Evolutionary conservation across 2,797 vertebrate species (phyloP).

Genomic region (Craterocephalus amniculus): DNA sequence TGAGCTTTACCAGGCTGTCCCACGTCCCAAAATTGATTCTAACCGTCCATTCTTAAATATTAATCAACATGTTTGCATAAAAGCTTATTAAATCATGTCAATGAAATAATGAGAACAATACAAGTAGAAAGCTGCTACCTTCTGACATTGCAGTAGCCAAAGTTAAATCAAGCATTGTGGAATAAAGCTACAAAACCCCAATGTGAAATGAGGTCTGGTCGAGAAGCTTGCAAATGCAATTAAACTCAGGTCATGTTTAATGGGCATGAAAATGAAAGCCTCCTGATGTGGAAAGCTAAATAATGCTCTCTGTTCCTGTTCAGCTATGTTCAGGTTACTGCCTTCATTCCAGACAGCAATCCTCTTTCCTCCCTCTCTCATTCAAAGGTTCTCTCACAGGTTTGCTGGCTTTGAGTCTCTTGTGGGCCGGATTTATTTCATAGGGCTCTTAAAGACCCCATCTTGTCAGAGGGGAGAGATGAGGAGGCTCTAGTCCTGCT

Average conservation of each 20-base stretch:
- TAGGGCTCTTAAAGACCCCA: constrained; percentile 22
- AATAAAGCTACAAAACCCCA: constrained; percentile 46
- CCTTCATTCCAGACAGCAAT: constrained; percentile 36
- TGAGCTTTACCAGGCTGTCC: constrained; percentile 1
- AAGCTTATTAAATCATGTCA: constrained; percentile 18
- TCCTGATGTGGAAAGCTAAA: constrained; percentile 63
- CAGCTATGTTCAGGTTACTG: constrained; percentile 55
- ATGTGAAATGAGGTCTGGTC: constrained; percentile 65
- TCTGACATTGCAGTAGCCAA: constrained; percentile 28
- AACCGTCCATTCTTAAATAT: background rate
- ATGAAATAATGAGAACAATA: constrained; percentile 29
- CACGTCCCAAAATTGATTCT: background rate
- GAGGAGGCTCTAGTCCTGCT: constrained; percentile 6
- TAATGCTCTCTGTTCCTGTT: constrained; percentile 52
- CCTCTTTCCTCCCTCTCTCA: constrained; percentile 3
- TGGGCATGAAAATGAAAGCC: constrained; percentile 72
- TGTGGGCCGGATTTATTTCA: constrained; percentile 44
- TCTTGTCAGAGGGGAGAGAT: constrained; percentile 23
- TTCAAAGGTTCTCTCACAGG: constrained; percentile 39
- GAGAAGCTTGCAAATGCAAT: constrained; percentile 68
- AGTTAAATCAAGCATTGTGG: constrained; percentile 49
- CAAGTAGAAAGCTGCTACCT: constrained; percentile 21
- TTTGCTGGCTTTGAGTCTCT: constrained; percentile 27
- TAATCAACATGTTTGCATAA: constrained; percentile 24
- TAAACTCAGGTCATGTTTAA: constrained; percentile 74